Conservation (phyloP, 2,888 invertebrate species). For the Papilio protenor region DNA sequence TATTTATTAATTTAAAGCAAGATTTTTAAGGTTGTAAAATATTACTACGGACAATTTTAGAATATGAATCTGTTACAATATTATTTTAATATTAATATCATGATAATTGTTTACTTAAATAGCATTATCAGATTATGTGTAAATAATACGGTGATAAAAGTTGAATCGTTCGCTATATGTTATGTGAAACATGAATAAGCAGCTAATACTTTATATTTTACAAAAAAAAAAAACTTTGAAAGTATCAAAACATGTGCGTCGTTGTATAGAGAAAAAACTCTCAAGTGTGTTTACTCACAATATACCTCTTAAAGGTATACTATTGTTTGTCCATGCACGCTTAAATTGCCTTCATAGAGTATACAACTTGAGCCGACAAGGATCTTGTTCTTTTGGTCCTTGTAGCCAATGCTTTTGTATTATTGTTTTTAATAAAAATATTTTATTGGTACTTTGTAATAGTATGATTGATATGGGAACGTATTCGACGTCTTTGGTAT, state of each 20-base stretch:
- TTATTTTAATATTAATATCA: not conserved
- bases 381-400: conserved; percentile 63
- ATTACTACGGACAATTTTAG: not conserved
- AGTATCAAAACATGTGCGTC: conserved; percentile 64
- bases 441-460: conserved; percentile 62
- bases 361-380: conserved; percentile 58
- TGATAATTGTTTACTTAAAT: not conserved
- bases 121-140: not conserved
- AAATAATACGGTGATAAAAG: not conserved
- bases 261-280: conserved; percentile 56
- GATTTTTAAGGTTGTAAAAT: not conserved
- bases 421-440: conserved; percentile 75
- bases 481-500: conserved; percentile 42
- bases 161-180: no score
- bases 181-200: not conserved
- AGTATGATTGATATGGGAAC: conserved; percentile 80
- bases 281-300: conserved; percentile 80
- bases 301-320: conserved; percentile 69
- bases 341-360: conserved; percentile 68
- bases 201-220: conserved; percentile 3
- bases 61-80: not conserved
- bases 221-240: conserved; percentile 42
- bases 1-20: not conserved
- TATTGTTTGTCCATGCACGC: conserved; percentile 67
- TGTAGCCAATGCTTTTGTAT: conserved; percentile 58